Evolutionary conservation across 2,888 invertebrate species (phyloP), one percentile per base, ranked within the genome.

Genomic region (Drosophila rubida): DNA sequence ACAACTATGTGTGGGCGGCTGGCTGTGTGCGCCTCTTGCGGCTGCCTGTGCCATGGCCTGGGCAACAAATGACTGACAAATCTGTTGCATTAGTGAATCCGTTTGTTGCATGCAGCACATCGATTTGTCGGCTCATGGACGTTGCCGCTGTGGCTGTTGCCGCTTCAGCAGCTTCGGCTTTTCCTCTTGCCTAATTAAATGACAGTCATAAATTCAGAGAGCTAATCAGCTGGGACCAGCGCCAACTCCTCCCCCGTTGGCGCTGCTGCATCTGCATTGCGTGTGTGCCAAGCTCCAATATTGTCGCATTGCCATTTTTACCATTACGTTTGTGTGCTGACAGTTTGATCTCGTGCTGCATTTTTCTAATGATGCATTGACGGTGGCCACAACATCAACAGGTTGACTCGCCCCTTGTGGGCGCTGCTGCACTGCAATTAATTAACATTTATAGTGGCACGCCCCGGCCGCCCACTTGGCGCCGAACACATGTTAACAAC

Each of bases 181-280:
- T 46, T 37, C 41, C 62, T 53, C 48, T 66, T 66, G 55, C 69
- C 81, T 81, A 88, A 87, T 89, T 83, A 89, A 90, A 87, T 84
- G 85, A 61, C 69, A 67, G 72, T 73, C 65, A 89, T 90, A 81
- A 83, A 87, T 88, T 80, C 66, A 46, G 50, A 46, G 39, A 61
- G 51, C 78, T 76, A 73, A 76, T 73, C 78, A 78, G 72, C 55
- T 57, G 27, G 41, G 30, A 14, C 8, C 19, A 14, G 19, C 19
- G 1, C 19, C 19, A 1, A 19, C 19, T 19, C 19, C 19, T 3
- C 19, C 3, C 19, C 19, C 25, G 27, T 44, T 45, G n/a, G n/a
- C n/a, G 62, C 11, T 39, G 62, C 6, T 30, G 37, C 54, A 44
- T 54, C 49, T 61, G 74, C 59, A 58, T 61, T 54, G 66, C 48